Evolutionary conservation across 1,140 invertebrate genomes (phyloP).

Genomic region (Bombus polaris): DNA sequence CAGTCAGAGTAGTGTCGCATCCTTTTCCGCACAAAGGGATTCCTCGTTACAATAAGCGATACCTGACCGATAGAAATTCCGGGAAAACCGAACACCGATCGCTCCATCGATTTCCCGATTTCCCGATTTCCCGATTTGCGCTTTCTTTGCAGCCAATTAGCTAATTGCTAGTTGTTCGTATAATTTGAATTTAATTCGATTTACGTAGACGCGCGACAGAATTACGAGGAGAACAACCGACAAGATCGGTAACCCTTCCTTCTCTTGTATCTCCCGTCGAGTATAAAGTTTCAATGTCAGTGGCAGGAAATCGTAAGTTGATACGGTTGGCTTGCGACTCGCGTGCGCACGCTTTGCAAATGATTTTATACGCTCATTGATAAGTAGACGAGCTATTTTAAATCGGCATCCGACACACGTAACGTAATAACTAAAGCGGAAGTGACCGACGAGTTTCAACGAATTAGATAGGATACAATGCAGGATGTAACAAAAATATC

Average conservation of each 20-base stretch:
- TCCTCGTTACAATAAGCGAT: constrained; percentile 13
- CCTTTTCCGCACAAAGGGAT: constrained; percentile 36
- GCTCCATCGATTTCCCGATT: constrained; percentile 7
- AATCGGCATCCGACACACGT: neutral
- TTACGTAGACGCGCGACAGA: rapidly evolving
- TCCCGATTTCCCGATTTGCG: no score
- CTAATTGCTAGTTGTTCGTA: rapidly evolving
- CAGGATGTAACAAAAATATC: rapidly evolving
- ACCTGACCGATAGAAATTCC: constrained; percentile 45
- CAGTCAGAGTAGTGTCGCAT: neutral
- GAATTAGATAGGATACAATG: no score
- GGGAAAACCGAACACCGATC: constrained; percentile 5
- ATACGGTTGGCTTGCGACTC: constrained; percentile 72
- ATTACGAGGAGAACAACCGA: neutral
- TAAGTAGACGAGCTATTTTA: constrained; percentile 1
- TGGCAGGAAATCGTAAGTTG: constrained; percentile 63
- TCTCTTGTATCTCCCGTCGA: neutral
- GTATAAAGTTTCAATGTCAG: constrained; percentile 63
- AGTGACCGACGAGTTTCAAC: no score
- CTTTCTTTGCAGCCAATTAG: neutral
- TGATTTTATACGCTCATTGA: constrained; percentile 14
- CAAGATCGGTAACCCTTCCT: constrained; percentile 37
- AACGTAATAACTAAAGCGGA: no score
- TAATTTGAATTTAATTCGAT: no score
- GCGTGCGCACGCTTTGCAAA: constrained; percentile 68